Conservation (phyloP, 2,113 vertebrate species). For the Phainopepla nitens region DNA sequence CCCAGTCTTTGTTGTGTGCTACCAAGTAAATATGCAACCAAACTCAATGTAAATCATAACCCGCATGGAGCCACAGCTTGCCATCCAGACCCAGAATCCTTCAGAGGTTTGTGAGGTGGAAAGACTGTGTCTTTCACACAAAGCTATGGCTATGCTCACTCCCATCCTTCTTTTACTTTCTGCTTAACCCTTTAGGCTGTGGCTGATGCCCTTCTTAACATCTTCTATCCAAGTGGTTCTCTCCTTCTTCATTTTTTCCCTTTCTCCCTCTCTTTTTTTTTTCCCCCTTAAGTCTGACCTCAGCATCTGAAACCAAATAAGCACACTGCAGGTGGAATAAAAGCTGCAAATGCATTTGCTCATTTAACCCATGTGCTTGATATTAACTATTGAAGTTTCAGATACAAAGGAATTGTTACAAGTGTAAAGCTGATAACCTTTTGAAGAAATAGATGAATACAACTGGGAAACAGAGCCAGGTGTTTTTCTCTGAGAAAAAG, state of each 20-base stretch:
- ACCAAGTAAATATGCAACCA: conserved; percentile 60
- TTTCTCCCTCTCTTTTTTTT: background rate
- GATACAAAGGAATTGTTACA: conserved; percentile 7
- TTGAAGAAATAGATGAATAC: conserved; percentile 45
- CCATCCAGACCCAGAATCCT: conserved; percentile 19
- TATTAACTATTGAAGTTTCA: conserved; percentile 60
- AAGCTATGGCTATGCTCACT: background rate
- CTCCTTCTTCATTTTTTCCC: background rate
- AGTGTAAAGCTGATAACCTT: conserved; percentile 40
- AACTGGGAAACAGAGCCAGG: conserved; percentile 40
- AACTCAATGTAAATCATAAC: conserved; percentile 58
- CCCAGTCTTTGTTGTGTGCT: conserved; percentile 42
- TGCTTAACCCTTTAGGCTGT: conserved; percentile 32
- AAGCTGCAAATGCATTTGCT: conserved; percentile 57
- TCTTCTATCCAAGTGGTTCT: background rate
- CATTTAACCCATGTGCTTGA: conserved; percentile 48
- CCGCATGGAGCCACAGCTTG: conserved; percentile 45
- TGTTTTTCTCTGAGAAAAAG: conserved; percentile 43
- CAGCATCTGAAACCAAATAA: conserved; percentile 57
- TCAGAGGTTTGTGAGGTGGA: conserved; percentile 56
- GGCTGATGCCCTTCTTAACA: conserved; percentile 25
- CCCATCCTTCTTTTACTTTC: background rate
- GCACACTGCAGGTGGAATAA: conserved; percentile 46
- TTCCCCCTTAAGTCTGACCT: conserved; percentile 1
- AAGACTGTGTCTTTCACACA: conserved; percentile 41